phyloP scores from a whole-genome alignment of 2,113 vertebrate genomes.

The Synchiropus splendidus region DNA sequence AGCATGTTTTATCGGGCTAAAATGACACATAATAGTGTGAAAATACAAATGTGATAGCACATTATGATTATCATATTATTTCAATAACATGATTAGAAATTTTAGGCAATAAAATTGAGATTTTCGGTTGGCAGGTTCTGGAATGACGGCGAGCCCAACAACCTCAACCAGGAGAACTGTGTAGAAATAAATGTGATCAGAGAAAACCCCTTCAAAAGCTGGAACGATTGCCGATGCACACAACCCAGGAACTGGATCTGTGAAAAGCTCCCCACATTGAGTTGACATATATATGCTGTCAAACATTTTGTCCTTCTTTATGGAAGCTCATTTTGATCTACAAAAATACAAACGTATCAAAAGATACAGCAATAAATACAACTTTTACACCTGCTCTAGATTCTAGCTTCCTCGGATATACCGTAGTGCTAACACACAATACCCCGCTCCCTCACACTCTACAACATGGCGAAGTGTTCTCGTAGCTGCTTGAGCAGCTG shows the following conservation, averaged over 20 bases:
- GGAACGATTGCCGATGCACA: slow-evolving; percentile 61
- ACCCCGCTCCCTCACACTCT: too few relatives aligned
- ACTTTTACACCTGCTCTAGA: slow-evolving; percentile 4
- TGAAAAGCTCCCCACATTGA: slow-evolving; percentile 29
- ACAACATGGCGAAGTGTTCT: slow-evolving; percentile 84
- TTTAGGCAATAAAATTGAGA: too few relatives aligned
- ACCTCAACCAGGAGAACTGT: slow-evolving; percentile 48
- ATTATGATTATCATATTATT: too few relatives aligned
- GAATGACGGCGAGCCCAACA: slow-evolving; percentile 57
- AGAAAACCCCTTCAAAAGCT: slow-evolving; percentile 39
- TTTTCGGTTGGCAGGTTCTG: slow-evolving; percentile 44
- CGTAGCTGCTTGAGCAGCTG: slow-evolving; percentile 82
- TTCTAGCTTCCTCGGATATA: slow-evolving; percentile 12
- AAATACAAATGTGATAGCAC: neutral
- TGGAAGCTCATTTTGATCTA: too few relatives aligned
- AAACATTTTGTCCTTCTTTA: neutral
- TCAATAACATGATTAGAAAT: too few relatives aligned
- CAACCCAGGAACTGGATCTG: slow-evolving; percentile 60
- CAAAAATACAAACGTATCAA: too few relatives aligned
- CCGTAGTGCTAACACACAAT: too few relatives aligned
- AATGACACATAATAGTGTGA: too few relatives aligned
- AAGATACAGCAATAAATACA: slow-evolving; percentile 18
- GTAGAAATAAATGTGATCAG: slow-evolving; percentile 38
- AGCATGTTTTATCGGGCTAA: too few relatives aligned
- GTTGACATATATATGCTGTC: neutral